Percentiles rank a stretch among this genome's conserved stretches.
Conservation (phyloP, 2,888 invertebrate genomes). For the Idaea straminata region DNA sequence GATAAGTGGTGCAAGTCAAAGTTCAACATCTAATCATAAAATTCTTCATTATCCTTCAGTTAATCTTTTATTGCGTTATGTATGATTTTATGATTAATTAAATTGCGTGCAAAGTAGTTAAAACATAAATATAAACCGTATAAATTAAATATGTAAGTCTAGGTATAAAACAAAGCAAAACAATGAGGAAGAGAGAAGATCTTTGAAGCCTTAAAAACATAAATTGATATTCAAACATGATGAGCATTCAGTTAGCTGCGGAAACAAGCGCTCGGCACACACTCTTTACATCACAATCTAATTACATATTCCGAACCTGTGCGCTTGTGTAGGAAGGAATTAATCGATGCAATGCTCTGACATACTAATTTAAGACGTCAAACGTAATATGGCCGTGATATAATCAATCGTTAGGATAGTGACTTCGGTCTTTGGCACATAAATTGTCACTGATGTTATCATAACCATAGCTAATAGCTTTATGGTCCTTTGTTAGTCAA, state of each 20-base stretch:
- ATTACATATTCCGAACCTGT: conserved; percentile 2
- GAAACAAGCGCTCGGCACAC: background rate
- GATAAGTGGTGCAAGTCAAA: background rate
- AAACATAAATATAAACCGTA: too few species aligned
- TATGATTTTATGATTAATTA: background rate
- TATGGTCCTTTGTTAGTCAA: background rate
- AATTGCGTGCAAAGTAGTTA: too few species aligned
- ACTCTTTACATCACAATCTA: background rate
- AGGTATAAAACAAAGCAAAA: background rate
- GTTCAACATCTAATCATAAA: background rate
- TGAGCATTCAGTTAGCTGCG: background rate
- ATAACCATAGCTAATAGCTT: background rate
- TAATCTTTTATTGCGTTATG: background rate
- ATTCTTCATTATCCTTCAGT: background rate
- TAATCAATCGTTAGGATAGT: background rate
- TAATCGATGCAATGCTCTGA: conserved; percentile 8
- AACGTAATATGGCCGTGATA: conserved; percentile 4
- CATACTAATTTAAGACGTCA: conserved; percentile 11
- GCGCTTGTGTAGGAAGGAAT: conserved; percentile 2
- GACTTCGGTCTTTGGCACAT: background rate
- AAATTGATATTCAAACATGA: conserved; percentile 1
- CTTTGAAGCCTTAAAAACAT: background rate
- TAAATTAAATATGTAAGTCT: background rate
- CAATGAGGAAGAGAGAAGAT: background rate
- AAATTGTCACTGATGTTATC: background rate